Base-by-base conservation (phyloP, 92 coral and sea anemone species). In the Parazoanthus darwini region DNA sequence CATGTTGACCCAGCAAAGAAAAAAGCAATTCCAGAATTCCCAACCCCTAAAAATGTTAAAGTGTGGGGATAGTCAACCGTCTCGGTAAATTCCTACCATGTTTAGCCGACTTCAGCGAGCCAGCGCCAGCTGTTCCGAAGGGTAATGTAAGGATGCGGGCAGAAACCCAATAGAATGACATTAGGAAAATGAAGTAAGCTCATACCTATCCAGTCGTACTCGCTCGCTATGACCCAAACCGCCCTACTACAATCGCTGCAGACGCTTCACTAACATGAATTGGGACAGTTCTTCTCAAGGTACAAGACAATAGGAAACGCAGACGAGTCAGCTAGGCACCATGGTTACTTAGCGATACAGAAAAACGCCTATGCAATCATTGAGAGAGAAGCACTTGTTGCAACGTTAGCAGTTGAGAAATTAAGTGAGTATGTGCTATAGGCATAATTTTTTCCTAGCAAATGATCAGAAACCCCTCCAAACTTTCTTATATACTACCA, bases 201-300 rank as follows among this genome's bases (percentile, higher is more conserved):
- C 81, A 44, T 35, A 50, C 16, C 63, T 72, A 68, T 8, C 76
- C 89, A 46, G 74, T 46, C n/a, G 67, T 89, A 38, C 63, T 84
- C 2, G 91, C 94, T 42, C 88, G 51, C 59, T 88, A 86, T 81
- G 79, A 85, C 84, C 88, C 92, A 22, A 77, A 51, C 48, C 89
- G 74, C 26, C 72, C 86, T 68, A 92, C 91, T 16, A 87, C 89
- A 80, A 82, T 94, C 22, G 89, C 93, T 43, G 93, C 93, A 26
- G 93, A 94, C 70, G 93, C 94, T 42, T 92, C 92, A 33, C 11
- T 51, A 5, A 82, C 91, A 48, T 93, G 96, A 0, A 80, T 92
- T 48, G 92, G 94, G 44, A 91, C 92, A 67, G 91, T 89, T 51
- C 91, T 93, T 35, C 89, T 93, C 37, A 93, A 86, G 39, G 58